These are phyloP conservation scores for Microchirus variegatus DNA, from an alignment of 2,797 vertebrate species.

Conservation along the genomic window DNA sequence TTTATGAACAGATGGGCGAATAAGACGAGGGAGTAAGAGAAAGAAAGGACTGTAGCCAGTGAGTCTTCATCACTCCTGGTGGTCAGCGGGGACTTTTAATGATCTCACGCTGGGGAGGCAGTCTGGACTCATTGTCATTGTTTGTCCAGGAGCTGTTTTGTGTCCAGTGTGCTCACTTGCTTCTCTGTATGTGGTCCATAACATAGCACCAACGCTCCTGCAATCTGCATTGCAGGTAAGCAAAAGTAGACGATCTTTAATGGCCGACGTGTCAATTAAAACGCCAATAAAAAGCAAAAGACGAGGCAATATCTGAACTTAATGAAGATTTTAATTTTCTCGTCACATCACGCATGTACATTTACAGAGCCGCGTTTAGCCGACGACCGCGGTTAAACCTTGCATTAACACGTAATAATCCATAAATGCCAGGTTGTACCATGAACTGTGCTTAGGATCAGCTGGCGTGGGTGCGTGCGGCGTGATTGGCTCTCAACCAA, in stretches of 20 bases:
- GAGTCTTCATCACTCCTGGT: slow-evolving; percentile 52
- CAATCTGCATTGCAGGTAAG: slow-evolving; percentile 46
- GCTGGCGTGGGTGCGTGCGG: background rate
- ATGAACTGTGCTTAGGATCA: background rate
- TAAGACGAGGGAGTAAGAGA: slow-evolving; percentile 51
- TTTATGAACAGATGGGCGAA: slow-evolving; percentile 61
- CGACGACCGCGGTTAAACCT: background rate
- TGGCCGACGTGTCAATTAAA: slow-evolving; percentile 58
- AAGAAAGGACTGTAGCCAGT: slow-evolving; percentile 31
- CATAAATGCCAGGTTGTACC: background rate
- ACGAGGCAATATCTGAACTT: background rate
- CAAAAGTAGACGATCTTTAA: slow-evolving; percentile 42
- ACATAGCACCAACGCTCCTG: slow-evolving; percentile 10
- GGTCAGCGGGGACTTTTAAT: slow-evolving; percentile 58
- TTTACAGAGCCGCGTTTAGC: background rate
- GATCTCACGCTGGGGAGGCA: slow-evolving; percentile 64
- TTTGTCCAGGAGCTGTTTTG: slow-evolving; percentile 43
- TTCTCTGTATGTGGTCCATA: slow-evolving; percentile 11
- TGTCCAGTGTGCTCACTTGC: slow-evolving; percentile 36
- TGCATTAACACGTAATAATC: background rate
- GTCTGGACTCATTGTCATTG: slow-evolving; percentile 63
- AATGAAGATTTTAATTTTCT: too few species aligned
- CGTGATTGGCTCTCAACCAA: slow-evolving; percentile 21
- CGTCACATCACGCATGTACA: slow-evolving; percentile 2
- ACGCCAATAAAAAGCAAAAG: slow-evolving; percentile 57